A percentile compares a stretch with the other conserved stretches of the same genome.
phyloP scores from a whole-genome alignment of 2,888 invertebrate species.

The Conistra vaccinii region DNA sequence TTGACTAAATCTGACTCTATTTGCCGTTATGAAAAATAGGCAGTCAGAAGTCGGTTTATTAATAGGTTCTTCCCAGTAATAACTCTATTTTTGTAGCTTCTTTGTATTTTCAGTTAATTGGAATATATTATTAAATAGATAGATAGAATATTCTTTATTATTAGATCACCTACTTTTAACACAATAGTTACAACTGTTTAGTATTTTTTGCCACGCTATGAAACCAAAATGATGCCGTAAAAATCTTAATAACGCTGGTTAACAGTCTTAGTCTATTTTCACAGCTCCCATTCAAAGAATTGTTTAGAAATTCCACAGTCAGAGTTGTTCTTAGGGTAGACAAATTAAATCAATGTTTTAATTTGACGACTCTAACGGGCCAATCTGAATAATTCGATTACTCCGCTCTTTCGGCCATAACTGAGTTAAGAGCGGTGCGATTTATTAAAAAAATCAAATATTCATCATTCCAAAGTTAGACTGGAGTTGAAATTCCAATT shows the following conservation, averaged over 20 bases:
- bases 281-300: constrained; percentile 32
- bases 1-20: background rate
- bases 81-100: background rate
- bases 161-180: background rate
- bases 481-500: constrained; percentile 59
- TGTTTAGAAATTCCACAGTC: constrained; percentile 57
- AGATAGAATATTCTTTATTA: too few species aligned
- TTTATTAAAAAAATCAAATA: constrained; percentile 79
- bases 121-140: too few species aligned
- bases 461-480: constrained; percentile 72
- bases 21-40: background rate
- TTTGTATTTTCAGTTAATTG: background rate
- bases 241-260: background rate
- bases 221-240: background rate
- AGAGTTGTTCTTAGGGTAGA: constrained; percentile 66
- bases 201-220: background rate
- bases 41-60: background rate
- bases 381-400: constrained; percentile 85
- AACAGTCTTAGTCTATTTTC: constrained; percentile 3
- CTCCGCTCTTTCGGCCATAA: constrained; percentile 77
- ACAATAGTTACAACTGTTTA: background rate
- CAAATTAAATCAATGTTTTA: constrained; percentile 82
- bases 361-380: constrained; percentile 80
- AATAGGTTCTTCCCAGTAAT: background rate
- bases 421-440: constrained; percentile 74